Conservation (phyloP, 2,888 invertebrate species). For the Dasypolia templi region DNA sequence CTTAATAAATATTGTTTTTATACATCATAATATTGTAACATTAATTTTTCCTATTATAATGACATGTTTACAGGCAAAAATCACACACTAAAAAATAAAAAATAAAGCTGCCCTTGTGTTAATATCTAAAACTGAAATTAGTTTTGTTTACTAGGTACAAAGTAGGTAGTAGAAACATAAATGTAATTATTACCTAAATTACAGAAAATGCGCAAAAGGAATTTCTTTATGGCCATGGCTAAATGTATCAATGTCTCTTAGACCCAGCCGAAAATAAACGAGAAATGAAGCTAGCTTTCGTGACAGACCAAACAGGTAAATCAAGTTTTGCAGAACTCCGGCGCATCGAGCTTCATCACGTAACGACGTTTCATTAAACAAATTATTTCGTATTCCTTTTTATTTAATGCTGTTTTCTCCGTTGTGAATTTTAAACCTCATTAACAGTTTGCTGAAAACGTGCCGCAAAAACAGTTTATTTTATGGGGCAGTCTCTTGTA, state of each 20-base stretch:
- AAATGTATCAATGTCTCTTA: constrained; percentile 37
- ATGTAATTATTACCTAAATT: neutral
- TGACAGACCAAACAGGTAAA: constrained; percentile 78
- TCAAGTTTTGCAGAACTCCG: constrained; percentile 78
- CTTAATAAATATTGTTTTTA: too few relatives aligned
- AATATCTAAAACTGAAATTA: neutral
- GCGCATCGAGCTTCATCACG: constrained; percentile 75
- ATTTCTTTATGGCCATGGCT: neutral
- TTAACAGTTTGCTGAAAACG: neutral
- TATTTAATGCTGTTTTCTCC: constrained; percentile 20
- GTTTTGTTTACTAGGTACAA: neutral
- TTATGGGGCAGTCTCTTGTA: neutral
- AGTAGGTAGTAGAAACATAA: neutral
- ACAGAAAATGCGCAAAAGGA: neutral
- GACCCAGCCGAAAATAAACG: constrained; percentile 59
- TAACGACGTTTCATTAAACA: constrained; percentile 64
- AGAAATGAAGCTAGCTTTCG: constrained; percentile 69
- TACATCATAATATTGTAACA: neutral
- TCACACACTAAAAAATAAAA: neutral
- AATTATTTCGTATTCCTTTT: constrained; percentile 54
- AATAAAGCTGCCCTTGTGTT: constrained; percentile 25
- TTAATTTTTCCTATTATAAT: neutral
- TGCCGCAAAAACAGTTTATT: neutral
- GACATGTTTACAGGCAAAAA: constrained; percentile 24
- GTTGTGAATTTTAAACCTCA: neutral